phyloP scores from a whole-genome alignment of 1,140 invertebrate species.

The Pseudomyrmex dendroicus region DNA sequence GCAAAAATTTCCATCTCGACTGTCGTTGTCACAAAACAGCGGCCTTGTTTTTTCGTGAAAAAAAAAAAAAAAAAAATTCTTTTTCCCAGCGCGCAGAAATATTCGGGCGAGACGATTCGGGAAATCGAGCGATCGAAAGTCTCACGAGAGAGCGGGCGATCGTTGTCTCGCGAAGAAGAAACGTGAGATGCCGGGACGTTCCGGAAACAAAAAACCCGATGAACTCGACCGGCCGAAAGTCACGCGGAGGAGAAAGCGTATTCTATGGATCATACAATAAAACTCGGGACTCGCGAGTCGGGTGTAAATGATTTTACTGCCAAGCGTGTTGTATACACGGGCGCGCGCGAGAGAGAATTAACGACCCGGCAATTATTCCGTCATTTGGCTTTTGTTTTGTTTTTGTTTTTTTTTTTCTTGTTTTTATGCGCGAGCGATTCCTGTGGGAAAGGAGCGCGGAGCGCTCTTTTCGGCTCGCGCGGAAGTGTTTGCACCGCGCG shows the following conservation, averaged over 20 bases:
- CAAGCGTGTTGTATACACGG: slow-evolving; percentile 41
- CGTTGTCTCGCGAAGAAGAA: slow-evolving; percentile 43
- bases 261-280: slow-evolving; percentile 67
- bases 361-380: slow-evolving; percentile 66
- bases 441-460: slow-evolving; percentile 64
- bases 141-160: slow-evolving; percentile 18
- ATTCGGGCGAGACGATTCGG: background rate
- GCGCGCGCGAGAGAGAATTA: slow-evolving; percentile 53
- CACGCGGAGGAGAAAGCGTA: slow-evolving; percentile 66
- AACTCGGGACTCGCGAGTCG: slow-evolving; percentile 24
- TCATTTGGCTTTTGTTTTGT: slow-evolving; percentile 42
- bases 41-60: too few relatives aligned
- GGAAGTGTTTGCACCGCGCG: slow-evolving; percentile 28
- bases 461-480: slow-evolving; percentile 42
- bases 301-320: slow-evolving; percentile 76
- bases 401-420: too few relatives aligned
- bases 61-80: background rate
- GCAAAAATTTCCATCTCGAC: too few relatives aligned
- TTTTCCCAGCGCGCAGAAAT: slow-evolving; percentile 3
- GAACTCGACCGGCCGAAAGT: slow-evolving; percentile 52
- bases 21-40: too few relatives aligned
- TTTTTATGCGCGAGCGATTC: slow-evolving; percentile 69
- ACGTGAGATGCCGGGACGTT: slow-evolving; percentile 38
- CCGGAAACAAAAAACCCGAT: slow-evolving; percentile 54
- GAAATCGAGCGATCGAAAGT: slow-evolving; percentile 49